Base-by-base conservation (phyloP, 2,113 vertebrate genomes). In the Xenopus laevis region DNA sequence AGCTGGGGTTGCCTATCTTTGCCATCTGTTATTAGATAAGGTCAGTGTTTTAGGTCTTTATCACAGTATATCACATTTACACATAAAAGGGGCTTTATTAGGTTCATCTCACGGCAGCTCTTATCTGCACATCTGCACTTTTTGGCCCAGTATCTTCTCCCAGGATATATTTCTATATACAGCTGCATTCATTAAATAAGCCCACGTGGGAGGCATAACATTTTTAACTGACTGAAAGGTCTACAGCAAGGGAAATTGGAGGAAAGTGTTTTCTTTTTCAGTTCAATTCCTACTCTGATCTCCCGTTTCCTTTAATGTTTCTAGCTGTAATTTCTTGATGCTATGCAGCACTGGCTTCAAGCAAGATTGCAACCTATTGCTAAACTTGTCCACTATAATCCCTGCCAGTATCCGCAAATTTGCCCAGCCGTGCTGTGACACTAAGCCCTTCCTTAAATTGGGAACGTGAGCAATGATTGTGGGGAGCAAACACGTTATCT, bases 221-320 rank as follows among this genome's bases (percentile, higher is more conserved):
- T 61, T 40, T 30, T 72, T 18, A 72, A 21, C 40, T 65, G 47
- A 55, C 52, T 21, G 59, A 76, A 69, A 70, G 60, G 13, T 60
- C 66, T 59, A 45, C 53, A 76, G 66, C 45, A 7, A 77, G 74
- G 74, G 74, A 70, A 77, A 64, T 77, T 63, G 74, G 67, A 64
- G 74, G 60, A 77, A 77, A 64, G 30, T 64, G 64, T 74, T 75
- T 75, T 61, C 27, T 68, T 68, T 69, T 77, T 52, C 74, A 76
- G 67, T 77, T 77, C 66, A 76, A 63, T 69, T 76, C 63, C 74
- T 63, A 70, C 66, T 69, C 74, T 77, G 74, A 77, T 77, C 60
- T 77, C 74, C 66, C 74, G 73, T 77, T 77, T 77, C 74, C 74
- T 77, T 77, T 77, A 77, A 77, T 77, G 67, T 77, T 77, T 77